phyloP scores from a whole-genome alignment of 2,797 vertebrate species.

The Eulemur mongoz region DNA sequence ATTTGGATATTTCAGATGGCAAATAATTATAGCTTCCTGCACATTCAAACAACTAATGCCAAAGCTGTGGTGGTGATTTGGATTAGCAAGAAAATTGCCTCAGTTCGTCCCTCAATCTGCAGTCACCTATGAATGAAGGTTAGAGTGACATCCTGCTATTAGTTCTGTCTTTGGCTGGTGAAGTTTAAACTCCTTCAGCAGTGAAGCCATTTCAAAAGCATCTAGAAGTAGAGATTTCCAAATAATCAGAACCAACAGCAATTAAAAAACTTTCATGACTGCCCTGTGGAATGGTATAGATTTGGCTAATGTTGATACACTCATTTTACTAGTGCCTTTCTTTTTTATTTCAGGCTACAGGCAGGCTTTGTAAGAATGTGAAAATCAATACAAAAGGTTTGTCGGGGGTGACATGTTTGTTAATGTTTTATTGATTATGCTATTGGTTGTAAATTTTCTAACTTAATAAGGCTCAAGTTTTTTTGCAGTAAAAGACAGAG shows the following conservation, averaged over 20 bases:
- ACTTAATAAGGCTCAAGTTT: conserved; percentile 83
- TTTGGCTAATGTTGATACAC: not conserved
- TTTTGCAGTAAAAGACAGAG: conserved; percentile 80
- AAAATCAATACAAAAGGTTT: conserved; percentile 84
- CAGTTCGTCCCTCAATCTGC: not conserved
- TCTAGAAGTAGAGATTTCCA: not conserved
- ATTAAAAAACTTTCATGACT: not conserved
- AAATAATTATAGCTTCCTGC: not conserved
- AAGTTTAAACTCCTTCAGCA: not conserved
- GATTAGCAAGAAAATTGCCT: not conserved
- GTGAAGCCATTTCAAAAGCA: not conserved
- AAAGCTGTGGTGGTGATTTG: not conserved
- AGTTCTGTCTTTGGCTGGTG: not conserved
- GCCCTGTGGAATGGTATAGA: not conserved
- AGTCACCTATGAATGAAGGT: not conserved
- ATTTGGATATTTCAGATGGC: not conserved
- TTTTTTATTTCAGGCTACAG: conserved; percentile 45
- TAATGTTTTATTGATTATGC: conserved; percentile 86
- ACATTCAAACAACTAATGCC: not conserved
- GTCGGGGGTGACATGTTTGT: conserved; percentile 82
- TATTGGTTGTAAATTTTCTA: conserved; percentile 85
- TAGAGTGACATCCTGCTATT: not conserved
- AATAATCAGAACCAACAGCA: not conserved
- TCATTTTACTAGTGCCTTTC: not conserved
- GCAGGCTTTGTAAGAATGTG: conserved; percentile 76